Evolutionary conservation across 1,140 invertebrate genomes (phyloP), one percentile per base, ranked within the genome.

Genomic region (Platyura marginata): DNA sequence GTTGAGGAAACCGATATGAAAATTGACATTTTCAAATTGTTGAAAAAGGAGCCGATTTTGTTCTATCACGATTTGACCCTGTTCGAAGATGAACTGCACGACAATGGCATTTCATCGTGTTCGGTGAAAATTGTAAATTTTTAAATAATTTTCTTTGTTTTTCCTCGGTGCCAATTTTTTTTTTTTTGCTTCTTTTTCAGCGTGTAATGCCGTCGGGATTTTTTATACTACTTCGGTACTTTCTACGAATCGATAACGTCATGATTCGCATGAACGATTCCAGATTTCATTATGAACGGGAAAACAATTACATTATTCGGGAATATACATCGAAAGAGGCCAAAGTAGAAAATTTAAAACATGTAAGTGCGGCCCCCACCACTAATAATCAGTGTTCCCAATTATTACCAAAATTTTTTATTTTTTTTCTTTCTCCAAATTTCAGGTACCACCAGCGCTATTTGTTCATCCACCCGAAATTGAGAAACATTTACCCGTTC

Each of bases 61-160:
- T 98, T 97, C 61, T 98, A 92, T 64, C 77, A 89, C 49, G 90
- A 97, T 62, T 63, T 98, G 23, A 79, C 83, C 19, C 65, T 99
- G 2, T 99, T 88, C 69, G 95, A 98, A 68, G 95, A 99, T 70
- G 95, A 99, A 65, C 64, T 99, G 38, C 92, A 96, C 57, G 95
- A 99, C 68, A 90, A 98, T 71, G 95, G 95, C 18, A 81, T 89
- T 42, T 88, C 93, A 0, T 75, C 81, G 39, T 73, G 79, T 48
- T 84, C 79, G 49, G 86, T 93, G 0, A 95, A 96, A 79, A 91
- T 97, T 67, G 90, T 94, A 72, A 80, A 79, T 69, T 44, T 38
- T 22, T 47, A 20, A 29, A 20, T 37, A 35, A 43, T 41, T 10
- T 21, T 43, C 40, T 43, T 37, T 43, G 20, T 6, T 6, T 29